Evolutionary conservation across 2,888 invertebrate species (phyloP), one percentile per base, ranked within the genome.

Genomic region (Nomada ruficornis): DNA sequence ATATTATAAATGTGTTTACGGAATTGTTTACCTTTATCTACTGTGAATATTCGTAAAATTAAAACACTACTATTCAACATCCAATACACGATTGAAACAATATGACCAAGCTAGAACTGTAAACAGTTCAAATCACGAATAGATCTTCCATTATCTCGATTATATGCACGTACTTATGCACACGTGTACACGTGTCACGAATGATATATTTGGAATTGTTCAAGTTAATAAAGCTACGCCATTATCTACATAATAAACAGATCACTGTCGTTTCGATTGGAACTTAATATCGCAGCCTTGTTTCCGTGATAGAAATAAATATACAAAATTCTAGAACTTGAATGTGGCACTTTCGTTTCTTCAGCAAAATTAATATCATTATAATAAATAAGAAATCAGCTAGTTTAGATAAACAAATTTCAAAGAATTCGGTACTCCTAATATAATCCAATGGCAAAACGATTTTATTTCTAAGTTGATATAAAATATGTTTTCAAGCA

Each of bases 231-330:
- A 50, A n/a, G 9, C n/a, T n/a, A 26, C n/a, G 57, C 55, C n/a
- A 63, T 78, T 74, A 74, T 44, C 42, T 18, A 57, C 42, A 57
- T 57, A 74, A 54, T 74, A 78, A 59, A 69, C 63, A 29, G 44
- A 62, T 63, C 63, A 10, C 42, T 36, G 15, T 29, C 15, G 4
- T 20, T 59, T 47, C 11, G 57, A 63, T 63, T 64, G 63, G 15
- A 50, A 36, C 52, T 71, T 23, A 26, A 63, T 47, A 36, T 15
- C 20, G 10, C 11, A 2, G 13, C 1, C 13, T 3, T 18, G 5
- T 7, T 50, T 18, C 42, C 15, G 13, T 64, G 18, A 54, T n/a
- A 10, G 11, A 13, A 4, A 23, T 11, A 11, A 20, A 20, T 54
- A 23, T 1, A 13, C 7, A 1, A 11, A 11, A 15, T 42, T 42